phyloP scores from a whole-genome alignment of 2,113 vertebrate genomes.

The Eptesicus fuscus region DNA sequence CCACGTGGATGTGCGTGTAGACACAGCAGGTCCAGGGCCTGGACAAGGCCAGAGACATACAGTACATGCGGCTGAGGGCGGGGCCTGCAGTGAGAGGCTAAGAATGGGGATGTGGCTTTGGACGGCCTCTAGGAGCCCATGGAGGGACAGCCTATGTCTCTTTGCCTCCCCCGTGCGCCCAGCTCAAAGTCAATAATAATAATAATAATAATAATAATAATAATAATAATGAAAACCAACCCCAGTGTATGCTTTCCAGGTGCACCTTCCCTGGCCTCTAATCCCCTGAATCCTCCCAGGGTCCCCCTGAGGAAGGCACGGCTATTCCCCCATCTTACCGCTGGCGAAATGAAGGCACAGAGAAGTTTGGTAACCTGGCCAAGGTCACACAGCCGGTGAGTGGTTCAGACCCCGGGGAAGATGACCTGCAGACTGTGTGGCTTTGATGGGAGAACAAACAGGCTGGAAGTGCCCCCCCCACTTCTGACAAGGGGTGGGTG shows the following conservation, averaged over 20 bases:
- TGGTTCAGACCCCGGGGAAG: background rate
- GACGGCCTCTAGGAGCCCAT: background rate
- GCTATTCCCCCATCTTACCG: background rate
- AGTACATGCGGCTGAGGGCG: fast-evolving
- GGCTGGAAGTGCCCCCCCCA: fast-evolving
- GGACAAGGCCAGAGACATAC: fast-evolving
- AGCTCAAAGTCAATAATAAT: too few species aligned
- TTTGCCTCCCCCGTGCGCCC: too few species aligned
- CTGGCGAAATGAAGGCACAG: background rate
- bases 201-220: too few species aligned
- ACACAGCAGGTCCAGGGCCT: fast-evolving
- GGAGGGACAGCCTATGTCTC: background rate
- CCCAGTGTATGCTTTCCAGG: fast-evolving
- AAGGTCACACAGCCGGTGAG: background rate
- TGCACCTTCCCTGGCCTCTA: fast-evolving
- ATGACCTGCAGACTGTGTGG: too few species aligned
- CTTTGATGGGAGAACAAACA: fast-evolving
- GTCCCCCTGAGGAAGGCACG: background rate
- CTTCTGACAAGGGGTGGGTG: background rate
- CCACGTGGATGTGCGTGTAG: too few species aligned
- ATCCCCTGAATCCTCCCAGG: background rate
- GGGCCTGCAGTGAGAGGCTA: too few species aligned
- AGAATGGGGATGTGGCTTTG: background rate
- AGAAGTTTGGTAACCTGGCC: background rate
- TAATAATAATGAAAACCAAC: too few species aligned